Base-by-base conservation (phyloP, 2,888 invertebrate species). In the Mythimna lalbum region DNA sequence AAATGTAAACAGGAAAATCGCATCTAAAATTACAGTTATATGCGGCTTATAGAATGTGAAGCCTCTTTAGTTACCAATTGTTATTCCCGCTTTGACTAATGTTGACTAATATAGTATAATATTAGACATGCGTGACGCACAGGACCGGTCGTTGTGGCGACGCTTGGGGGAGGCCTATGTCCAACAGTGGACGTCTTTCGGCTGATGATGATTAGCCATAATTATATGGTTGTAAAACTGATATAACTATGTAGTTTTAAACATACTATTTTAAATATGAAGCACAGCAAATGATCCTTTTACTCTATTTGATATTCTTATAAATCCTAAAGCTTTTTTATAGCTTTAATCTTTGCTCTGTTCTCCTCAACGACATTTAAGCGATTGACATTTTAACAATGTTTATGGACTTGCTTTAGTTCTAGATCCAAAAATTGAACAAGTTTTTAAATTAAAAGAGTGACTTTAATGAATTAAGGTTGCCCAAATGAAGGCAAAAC, bases 1-100 rank as follows among this genome's bases (percentile, higher is more conserved):
- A 36, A 63, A 53, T 5, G 39, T 43, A 52, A 67, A 78, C 76
- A 76, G 76, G 76, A 76, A 78, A 78, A 73, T 56, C 9, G n/a
- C 31, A 33, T 68, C 19, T 55, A 23, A 72, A 53, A 72, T 56
- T 57, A 61, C 73, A 50, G 56, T 61, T 74, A 43, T 31, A 47
- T 19, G 23, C 4, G n/a, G 23, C 50, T 17, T 61, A 57, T 60
- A 76, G 12, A 47, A 36, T 50, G n/a, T 49, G n/a, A 55, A 55
- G 49, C 39, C 49, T 43, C 21, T 53, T 49, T 27, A 31, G n/a
- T 61, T 47, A 49, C 14, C 10, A 49, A 59, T 23, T 36, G 50
- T 62, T 61, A 53, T 65, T 57, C 49, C n/a, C 49, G 39, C n/a
- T 21, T 19, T 60, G 43, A 62, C 9, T 62, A 53, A 53, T 36